A percentile compares a stretch with the other conserved stretches of the same genome.
These are phyloP conservation scores for Micoletzkya japonica DNA, from an alignment of 2,888 invertebrate genomes.

Conservation along the genomic window DNA sequence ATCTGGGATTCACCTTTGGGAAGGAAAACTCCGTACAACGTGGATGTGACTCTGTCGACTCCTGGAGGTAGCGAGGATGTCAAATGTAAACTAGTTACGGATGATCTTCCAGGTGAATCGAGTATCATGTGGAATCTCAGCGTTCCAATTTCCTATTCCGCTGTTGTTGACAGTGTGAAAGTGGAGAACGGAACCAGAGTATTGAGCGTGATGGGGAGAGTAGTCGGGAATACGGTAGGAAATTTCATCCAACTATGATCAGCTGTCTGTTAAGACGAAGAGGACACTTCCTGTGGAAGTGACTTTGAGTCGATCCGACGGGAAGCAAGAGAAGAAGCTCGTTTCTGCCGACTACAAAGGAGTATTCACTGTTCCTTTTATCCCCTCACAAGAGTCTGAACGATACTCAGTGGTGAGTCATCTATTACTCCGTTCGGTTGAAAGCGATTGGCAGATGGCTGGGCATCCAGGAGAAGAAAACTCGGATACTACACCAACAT, in stretches of 20 bases:
- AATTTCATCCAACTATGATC: no score
- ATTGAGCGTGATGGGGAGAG: slow-evolving; percentile 20
- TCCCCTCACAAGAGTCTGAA: not conserved
- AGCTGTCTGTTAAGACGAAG: not conserved
- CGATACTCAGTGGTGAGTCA: slow-evolving; percentile 16
- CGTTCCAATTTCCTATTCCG: slow-evolving; percentile 22
- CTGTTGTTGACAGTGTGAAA: slow-evolving; percentile 19
- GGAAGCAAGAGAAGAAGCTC: not conserved
- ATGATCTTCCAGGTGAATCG: not conserved
- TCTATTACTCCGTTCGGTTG: not conserved
- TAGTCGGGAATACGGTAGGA: slow-evolving; percentile 17
- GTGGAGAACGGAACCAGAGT: slow-evolving; percentile 4
- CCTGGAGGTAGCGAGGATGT: slow-evolving; percentile 1
- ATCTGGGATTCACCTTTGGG: slow-evolving; percentile 16
- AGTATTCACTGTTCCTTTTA: not conserved
- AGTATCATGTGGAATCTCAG: slow-evolving; percentile 18
- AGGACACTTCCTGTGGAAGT: slow-evolving; percentile 21
- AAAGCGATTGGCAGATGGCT: slow-evolving; percentile 2
- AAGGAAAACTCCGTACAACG: slow-evolving; percentile 21
- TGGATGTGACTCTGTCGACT: slow-evolving; percentile 6
- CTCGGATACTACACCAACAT: not conserved
- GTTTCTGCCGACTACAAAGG: slow-evolving; percentile 12
- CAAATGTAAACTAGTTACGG: not conserved
- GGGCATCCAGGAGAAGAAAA: slow-evolving; percentile 22
- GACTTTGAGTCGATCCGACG: slow-evolving; percentile 3